phyloP scores from a whole-genome alignment of 2,113 vertebrate species.

The Empidonax traillii region DNA sequence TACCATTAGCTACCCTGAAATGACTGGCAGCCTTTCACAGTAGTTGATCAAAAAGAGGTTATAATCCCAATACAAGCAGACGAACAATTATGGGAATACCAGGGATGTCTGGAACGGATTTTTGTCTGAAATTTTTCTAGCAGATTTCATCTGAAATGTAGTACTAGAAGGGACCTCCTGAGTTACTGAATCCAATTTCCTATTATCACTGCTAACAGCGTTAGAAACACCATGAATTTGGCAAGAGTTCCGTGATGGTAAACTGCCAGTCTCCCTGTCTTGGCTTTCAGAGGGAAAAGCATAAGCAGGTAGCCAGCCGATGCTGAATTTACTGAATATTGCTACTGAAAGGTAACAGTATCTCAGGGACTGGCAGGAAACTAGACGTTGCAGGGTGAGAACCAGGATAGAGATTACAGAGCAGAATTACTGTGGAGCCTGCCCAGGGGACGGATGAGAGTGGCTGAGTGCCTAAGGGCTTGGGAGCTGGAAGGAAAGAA shows the following conservation, averaged over 20 bases:
- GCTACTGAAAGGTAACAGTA: neutral
- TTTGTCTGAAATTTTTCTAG: neutral
- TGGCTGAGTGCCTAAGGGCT: neutral
- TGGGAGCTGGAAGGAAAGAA: neutral
- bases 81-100: neutral
- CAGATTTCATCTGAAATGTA: neutral
- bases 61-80: neutral
- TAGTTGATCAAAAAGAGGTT: neutral
- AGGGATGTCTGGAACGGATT: neutral
- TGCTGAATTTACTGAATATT: neutral
- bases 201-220: neutral
- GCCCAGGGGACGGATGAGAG: neutral
- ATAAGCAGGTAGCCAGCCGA: neutral
- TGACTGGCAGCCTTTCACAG: neutral
- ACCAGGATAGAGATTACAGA: neutral
- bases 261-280: neutral
- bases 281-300: neutral
- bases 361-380: neutral
- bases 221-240: slow-evolving; percentile 9
- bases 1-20: neutral
- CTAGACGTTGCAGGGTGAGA: neutral
- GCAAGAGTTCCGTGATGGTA: neutral
- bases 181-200: slow-evolving; percentile 1
- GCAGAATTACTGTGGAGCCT: neutral
- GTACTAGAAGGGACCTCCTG: neutral